These are phyloP conservation scores for Ctenomys sociabilis DNA, from an alignment of 2,113 vertebrate genomes.

Conservation along the genomic window DNA sequence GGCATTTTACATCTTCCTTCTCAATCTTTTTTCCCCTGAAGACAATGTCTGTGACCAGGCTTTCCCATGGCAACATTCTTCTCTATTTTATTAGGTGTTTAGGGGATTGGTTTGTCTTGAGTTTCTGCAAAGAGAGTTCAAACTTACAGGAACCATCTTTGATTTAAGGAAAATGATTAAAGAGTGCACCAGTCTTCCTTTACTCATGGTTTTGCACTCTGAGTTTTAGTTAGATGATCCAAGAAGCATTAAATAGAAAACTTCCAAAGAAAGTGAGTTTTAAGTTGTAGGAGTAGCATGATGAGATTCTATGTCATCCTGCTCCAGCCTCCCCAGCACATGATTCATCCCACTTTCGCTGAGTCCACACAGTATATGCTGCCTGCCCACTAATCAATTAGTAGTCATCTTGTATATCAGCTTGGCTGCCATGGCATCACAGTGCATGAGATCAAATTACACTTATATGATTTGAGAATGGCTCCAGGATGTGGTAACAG, in stretches of 20 bases:
- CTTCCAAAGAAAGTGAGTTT: neutral
- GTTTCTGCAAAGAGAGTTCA: constrained; percentile 50
- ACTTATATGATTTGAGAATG: neutral
- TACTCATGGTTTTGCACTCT: neutral
- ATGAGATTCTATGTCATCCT: neutral
- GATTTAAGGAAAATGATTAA: neutral
- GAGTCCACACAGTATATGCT: neutral
- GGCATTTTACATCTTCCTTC: neutral
- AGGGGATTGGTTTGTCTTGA: neutral
- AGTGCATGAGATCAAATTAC: neutral
- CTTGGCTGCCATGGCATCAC: neutral
- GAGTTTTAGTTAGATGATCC: neutral
- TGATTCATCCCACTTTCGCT: neutral
- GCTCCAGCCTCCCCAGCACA: neutral
- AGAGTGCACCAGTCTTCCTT: neutral
- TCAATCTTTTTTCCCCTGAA: neutral
- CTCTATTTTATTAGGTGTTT: neutral
- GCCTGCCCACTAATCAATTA: neutral
- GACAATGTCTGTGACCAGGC: neutral
- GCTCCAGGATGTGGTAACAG: neutral
- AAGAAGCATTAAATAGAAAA: neutral
- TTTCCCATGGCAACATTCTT: neutral
- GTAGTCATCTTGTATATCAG: neutral
- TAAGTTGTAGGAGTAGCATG: neutral
- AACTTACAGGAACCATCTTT: constrained; percentile 1